Conservation (phyloP, 2,888 invertebrate species). For the Catocala sponsa region DNA sequence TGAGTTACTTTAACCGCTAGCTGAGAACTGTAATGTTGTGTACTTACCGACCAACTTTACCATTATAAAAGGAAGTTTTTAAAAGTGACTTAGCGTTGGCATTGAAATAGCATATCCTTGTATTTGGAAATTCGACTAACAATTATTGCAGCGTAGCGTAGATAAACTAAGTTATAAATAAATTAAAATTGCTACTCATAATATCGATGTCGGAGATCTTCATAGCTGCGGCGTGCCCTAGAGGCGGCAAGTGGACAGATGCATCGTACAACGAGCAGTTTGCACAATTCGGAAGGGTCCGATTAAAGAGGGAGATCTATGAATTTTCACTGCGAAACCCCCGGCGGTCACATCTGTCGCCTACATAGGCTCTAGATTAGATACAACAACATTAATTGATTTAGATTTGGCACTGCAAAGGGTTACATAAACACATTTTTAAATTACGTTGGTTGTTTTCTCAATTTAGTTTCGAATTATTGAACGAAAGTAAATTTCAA, state of each 20-base stretch:
- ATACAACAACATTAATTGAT: conserved; percentile 85
- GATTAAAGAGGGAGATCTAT: conserved; percentile 75
- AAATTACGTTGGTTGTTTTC: not conserved
- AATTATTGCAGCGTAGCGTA: conserved; percentile 27
- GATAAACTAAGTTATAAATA: conserved; percentile 12
- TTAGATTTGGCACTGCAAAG: conserved; percentile 64
- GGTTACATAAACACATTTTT: conserved; percentile 57
- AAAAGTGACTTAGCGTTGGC: conserved; percentile 51
- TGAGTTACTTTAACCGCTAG: conserved; percentile 59
- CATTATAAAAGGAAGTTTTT: conserved; percentile 57
- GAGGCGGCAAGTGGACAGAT: conserved; percentile 82
- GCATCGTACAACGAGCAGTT: conserved; percentile 77
- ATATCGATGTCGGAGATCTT: conserved; percentile 48
- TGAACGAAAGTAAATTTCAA: conserved; percentile 10
- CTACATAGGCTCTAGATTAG: conserved; percentile 76
- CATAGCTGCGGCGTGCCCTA: conserved; percentile 39
- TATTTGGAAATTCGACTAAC: conserved; percentile 45
- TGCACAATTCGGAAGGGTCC: conserved; percentile 83
- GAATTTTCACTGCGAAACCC: conserved; percentile 78
- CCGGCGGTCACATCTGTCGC: conserved; percentile 85
- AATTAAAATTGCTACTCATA: conserved; percentile 11
- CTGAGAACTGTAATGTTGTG: conserved; percentile 54
- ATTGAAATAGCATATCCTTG: conserved; percentile 56
- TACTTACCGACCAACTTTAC: conserved; percentile 43
- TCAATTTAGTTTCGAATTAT: not conserved